These are phyloP conservation scores for Geotrupes spiniger DNA, from an alignment of 2,888 invertebrate genomes.

Conservation along the genomic window DNA sequence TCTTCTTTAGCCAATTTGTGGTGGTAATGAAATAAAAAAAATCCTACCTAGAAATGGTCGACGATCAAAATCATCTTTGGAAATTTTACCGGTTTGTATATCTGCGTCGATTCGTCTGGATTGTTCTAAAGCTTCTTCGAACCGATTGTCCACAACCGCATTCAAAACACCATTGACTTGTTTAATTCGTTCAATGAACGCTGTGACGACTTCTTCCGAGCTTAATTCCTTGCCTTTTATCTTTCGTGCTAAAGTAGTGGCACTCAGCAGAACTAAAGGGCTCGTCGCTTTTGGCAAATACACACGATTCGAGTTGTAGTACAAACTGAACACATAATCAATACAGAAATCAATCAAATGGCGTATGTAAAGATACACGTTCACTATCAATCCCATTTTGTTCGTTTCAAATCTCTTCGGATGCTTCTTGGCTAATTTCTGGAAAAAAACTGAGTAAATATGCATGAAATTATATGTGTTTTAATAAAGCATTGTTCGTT, in stretches of 20 bases:
- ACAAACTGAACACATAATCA: constrained; percentile 15
- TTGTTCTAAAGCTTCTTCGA: constrained; percentile 72
- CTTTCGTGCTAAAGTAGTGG: constrained; percentile 62
- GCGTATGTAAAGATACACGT: not conserved
- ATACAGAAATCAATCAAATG: constrained; percentile 10
- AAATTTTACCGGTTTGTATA: constrained; percentile 58
- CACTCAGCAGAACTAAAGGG: constrained; percentile 55
- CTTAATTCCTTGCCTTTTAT: constrained; percentile 63
- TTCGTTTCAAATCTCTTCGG: no score
- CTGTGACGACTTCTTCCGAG: constrained; percentile 66
- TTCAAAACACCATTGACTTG: constrained; percentile 73
- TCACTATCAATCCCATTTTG: constrained; percentile 9
- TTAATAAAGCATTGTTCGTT: no score
- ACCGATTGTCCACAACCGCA: constrained; percentile 80
- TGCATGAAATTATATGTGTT: no score
- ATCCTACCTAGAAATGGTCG: constrained; percentile 76
- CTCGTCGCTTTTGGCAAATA: constrained; percentile 7
- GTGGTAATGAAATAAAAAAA: not conserved
- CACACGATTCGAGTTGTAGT: constrained; percentile 12
- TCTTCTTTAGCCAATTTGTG: not conserved
- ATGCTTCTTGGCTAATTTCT: no score
- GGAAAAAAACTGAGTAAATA: no score
- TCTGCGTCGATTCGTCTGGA: constrained; percentile 70
- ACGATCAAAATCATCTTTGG: constrained; percentile 61
- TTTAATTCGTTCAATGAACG: constrained; percentile 75